These are phyloP conservation scores for Diabrotica undecimpunctata DNA, from an alignment of 1,140 invertebrate species.

Conservation along the genomic window DNA sequence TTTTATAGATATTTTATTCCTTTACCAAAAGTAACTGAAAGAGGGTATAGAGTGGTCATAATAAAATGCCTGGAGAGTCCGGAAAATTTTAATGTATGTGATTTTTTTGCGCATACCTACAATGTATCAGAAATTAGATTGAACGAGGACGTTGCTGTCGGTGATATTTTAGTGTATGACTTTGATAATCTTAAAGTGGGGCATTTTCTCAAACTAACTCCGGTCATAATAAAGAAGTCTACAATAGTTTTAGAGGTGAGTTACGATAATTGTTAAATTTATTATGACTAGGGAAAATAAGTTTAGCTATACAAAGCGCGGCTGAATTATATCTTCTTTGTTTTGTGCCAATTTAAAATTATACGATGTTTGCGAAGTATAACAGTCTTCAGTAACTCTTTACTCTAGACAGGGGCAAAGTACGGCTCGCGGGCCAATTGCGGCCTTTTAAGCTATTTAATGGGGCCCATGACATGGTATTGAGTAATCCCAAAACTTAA, in stretches of 20 bases:
- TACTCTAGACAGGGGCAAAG: too few relatives aligned
- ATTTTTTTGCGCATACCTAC: slow-evolving; percentile 26
- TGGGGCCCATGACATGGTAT: too few relatives aligned
- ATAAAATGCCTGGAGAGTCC: slow-evolving; percentile 20
- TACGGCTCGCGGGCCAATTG: too few relatives aligned
- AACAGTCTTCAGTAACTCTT: too few relatives aligned
- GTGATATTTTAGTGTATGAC: slow-evolving; percentile 28
- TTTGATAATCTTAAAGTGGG: slow-evolving; percentile 22
- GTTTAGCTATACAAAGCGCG: too few relatives aligned
- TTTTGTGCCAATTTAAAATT: too few relatives aligned
- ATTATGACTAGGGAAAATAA: too few relatives aligned
- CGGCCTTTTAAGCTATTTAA: too few relatives aligned
- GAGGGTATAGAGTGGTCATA: slow-evolving; percentile 24
- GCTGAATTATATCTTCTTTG: too few relatives aligned
- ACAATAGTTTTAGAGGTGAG: slow-evolving; percentile 26
- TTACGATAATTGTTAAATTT: too few relatives aligned
- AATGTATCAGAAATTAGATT: slow-evolving; percentile 29
- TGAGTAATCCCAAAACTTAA: too few relatives aligned
- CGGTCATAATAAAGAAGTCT: slow-evolving; percentile 23
- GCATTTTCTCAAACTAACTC: slow-evolving; percentile 24
- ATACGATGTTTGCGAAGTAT: too few relatives aligned
- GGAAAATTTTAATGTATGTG: slow-evolving; percentile 21
- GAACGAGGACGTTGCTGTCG: slow-evolving; percentile 24
- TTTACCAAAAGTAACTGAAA: slow-evolving; percentile 25
- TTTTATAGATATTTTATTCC: slow-evolving; percentile 26